These are phyloP conservation scores for Cantharis lateralis DNA, from an alignment of 2,888 invertebrate genomes.

Conservation along the genomic window DNA sequence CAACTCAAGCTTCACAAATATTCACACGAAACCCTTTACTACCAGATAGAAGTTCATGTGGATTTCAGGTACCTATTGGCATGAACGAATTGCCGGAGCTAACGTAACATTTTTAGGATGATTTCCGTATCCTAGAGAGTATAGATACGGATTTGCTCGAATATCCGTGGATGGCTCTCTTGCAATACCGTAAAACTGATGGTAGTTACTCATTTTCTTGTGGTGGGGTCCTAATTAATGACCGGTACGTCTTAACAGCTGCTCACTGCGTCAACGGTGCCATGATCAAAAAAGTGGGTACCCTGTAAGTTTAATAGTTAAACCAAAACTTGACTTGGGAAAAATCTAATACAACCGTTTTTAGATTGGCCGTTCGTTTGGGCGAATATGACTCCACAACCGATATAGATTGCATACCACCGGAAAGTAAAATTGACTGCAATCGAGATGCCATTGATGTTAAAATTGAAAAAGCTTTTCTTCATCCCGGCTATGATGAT, in stretches of 20 bases:
- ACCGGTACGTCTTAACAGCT: conserved; percentile 55
- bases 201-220: conserved; percentile 38
- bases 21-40: conserved; percentile 18
- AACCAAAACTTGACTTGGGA: background rate
- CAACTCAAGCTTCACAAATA: background rate
- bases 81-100: no score
- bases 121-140: conserved; percentile 34
- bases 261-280: conserved; percentile 48
- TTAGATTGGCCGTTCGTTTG: conserved; percentile 48
- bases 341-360: background rate
- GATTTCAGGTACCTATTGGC: conserved; percentile 44
- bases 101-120: background rate
- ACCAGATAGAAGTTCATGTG: conserved; percentile 41
- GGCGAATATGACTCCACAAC: conserved; percentile 58
- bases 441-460: conserved; percentile 41
- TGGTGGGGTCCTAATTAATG: conserved; percentile 56
- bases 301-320: conserved; percentile 8
- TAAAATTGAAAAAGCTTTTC: conserved; percentile 40
- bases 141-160: conserved; percentile 50
- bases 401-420: conserved; percentile 53
- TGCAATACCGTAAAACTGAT: conserved; percentile 48
- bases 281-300: background rate
- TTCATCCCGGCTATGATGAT: conserved; percentile 42
- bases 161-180: conserved; percentile 55
- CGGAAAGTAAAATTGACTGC: conserved; percentile 38